These are phyloP conservation scores for Meandrusa payeni DNA, from an alignment of 2,888 invertebrate genomes.

Conservation along the genomic window DNA sequence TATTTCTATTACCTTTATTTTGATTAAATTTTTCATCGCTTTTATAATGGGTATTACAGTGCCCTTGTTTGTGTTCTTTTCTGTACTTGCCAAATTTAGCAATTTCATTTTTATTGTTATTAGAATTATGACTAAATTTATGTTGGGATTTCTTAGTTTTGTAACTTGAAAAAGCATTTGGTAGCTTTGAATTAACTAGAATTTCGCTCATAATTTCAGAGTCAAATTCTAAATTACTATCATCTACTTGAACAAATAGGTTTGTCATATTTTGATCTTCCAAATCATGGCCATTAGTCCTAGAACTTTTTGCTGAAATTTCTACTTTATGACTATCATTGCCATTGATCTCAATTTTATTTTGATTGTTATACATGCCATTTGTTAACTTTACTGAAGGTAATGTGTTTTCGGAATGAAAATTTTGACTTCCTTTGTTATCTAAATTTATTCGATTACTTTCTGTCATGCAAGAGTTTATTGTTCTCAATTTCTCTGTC, in stretches of 20 bases:
- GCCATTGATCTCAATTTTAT: not conserved
- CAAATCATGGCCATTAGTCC: not conserved
- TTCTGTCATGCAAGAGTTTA: not conserved
- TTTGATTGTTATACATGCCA: not conserved
- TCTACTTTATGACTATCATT: not conserved
- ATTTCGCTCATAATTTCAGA: slow-evolving; percentile 26
- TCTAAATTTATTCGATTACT: not conserved
- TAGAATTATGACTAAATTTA: slow-evolving; percentile 1
- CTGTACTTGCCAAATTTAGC: not conserved
- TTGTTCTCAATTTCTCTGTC: not conserved
- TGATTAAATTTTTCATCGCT: not conserved
- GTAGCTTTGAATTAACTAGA: slow-evolving; percentile 40
- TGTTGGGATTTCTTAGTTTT: slow-evolving; percentile 28
- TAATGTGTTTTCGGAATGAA: not conserved
- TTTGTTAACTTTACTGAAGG: not conserved
- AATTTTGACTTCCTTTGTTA: not conserved
- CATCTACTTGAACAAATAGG: not conserved
- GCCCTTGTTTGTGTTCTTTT: not conserved
- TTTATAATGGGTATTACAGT: not conserved
- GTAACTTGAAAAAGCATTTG: slow-evolving; percentile 40
- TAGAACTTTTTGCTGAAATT: not conserved
- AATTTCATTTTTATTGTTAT: slow-evolving; percentile 1
- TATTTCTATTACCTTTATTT: slow-evolving; percentile 1
- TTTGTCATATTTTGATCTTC: not conserved
- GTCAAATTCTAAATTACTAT: slow-evolving; percentile 1